Base-by-base conservation (phyloP, 2,797 vertebrate species). In the Urophycis tenuis region DNA sequence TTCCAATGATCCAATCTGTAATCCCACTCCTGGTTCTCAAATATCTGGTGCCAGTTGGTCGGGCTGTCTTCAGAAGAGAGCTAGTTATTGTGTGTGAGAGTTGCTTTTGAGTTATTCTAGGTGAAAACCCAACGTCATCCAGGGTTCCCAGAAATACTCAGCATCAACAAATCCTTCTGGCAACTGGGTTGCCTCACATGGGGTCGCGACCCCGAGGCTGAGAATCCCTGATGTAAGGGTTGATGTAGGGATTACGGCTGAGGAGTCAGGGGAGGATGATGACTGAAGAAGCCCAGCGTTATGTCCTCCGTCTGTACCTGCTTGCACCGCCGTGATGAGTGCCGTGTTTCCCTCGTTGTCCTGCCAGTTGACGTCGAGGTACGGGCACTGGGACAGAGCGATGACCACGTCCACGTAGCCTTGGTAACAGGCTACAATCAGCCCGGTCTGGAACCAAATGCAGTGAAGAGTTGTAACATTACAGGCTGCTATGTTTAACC, bases 291-390 rank as follows among this genome's bases (percentile, higher is more conserved):
- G 19, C 45, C 12, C 22, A 25, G 53, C 2, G 53, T 60, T 25
- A 0, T 17, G 64, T 78, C 80, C 1, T 25, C 53, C 53, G 3
- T 22, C 19, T 5, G 17, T 94, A 98, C 98, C 98, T 94, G 98
- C 98, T 93, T 99, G 98, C 1, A 95, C 94, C 30, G 98, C 96
- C 0, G 91, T 96, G 81, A 98, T 99, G 0, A 99, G 94, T 74
- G 98, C 96, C 0, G 97, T 98, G 91, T 99, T 99, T 30, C 97
- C 97, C 84, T 99, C 97, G 0, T 94, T 98, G 93, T 99, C 98
- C 88, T 99, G 97, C 97, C 96, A 98, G 94, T 99, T 99, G 76
- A 98, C 93, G 8, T 99, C 95, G 74, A 99, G 71, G 73, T 96
- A 90, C 19, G 97, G 96, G 81, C 97, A 99, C 76, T 97, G 95